Conservation (phyloP, 2,113 vertebrate genomes). For the Peucedramus taeniatus region DNA sequence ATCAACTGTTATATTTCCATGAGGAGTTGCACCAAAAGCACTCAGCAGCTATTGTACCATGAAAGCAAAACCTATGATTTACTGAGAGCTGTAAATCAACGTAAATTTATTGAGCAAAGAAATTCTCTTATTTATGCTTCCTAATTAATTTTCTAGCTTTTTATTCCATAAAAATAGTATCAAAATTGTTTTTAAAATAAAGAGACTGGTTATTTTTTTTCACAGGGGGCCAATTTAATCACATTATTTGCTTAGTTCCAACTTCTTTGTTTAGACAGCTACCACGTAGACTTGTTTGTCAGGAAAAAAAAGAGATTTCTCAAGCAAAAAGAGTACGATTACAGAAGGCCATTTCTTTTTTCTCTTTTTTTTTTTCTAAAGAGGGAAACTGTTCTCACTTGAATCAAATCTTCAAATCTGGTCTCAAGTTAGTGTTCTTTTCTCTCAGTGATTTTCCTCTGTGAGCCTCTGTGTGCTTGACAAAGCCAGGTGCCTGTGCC, state of each 20-base stretch:
- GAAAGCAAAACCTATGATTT: not conserved
- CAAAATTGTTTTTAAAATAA: not conserved
- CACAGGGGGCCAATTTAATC: not conserved
- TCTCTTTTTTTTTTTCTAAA: not conserved
- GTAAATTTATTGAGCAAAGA: not conserved
- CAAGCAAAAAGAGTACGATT: not conserved
- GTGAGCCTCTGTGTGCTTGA: not conserved
- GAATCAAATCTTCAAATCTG: not conserved
- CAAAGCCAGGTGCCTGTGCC: not conserved
- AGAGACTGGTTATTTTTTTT: not conserved
- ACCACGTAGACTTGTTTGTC: not conserved
- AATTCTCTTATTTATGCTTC: not conserved
- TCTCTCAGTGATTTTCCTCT: not conserved
- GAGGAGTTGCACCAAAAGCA: not conserved
- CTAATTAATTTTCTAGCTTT: not conserved
- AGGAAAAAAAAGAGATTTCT: not conserved
- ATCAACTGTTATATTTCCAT: not conserved
- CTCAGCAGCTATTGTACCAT: not conserved
- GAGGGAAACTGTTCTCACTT: not conserved
- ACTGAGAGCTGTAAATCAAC: not conserved
- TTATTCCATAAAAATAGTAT: not conserved
- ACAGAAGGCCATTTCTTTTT: not conserved
- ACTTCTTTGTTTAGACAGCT: not conserved
- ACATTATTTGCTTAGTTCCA: not conserved
- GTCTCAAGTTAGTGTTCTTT: not conserved